Conservation (phyloP, 1,140 invertebrate genomes). For the Druon quercuslanigerum region DNA sequence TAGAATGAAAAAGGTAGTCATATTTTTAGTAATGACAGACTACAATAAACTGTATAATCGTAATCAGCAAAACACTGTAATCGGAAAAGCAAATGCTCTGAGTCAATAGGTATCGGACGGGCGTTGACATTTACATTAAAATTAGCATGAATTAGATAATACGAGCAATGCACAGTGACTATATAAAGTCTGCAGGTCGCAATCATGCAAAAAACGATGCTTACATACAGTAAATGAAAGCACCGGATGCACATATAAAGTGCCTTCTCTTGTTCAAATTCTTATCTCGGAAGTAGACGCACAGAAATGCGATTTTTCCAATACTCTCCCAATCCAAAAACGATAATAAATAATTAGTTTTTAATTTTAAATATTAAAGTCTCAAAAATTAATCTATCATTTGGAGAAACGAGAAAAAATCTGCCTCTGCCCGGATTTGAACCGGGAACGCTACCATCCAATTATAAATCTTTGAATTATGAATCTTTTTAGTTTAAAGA, state of each 20-base stretch:
- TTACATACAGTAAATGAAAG: conserved; percentile 49
- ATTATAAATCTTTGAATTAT: too few species aligned
- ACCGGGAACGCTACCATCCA: too few species aligned
- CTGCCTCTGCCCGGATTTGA: too few species aligned
- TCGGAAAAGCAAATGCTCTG: background rate
- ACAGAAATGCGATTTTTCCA: conserved; percentile 37
- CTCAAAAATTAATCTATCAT: too few species aligned
- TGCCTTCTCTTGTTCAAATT: conserved; percentile 47
- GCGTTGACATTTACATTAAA: conserved; percentile 42
- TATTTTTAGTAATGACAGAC: too few species aligned
- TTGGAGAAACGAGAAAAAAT: too few species aligned
- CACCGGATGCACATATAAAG: conserved; percentile 51
- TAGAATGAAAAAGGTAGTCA: too few species aligned
- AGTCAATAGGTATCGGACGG: conserved; percentile 24
- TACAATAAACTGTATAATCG: background rate
- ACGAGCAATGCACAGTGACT: conserved; percentile 36
- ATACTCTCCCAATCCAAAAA: background rate
- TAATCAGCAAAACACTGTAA: conserved; percentile 9
- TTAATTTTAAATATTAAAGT: too few species aligned
- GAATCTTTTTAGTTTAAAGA: too few species aligned
- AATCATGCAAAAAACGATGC: conserved; percentile 51
- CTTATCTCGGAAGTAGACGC: conserved; percentile 44
- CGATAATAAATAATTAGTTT: too few species aligned
- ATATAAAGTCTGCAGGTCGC: conserved; percentile 43
- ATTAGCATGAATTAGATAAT: conserved; percentile 52